Percentiles rank a stretch among this genome's conserved stretches.
phyloP scores from a whole-genome alignment of 92 coral and sea anemone species.

The Pocillopora grandis region DNA sequence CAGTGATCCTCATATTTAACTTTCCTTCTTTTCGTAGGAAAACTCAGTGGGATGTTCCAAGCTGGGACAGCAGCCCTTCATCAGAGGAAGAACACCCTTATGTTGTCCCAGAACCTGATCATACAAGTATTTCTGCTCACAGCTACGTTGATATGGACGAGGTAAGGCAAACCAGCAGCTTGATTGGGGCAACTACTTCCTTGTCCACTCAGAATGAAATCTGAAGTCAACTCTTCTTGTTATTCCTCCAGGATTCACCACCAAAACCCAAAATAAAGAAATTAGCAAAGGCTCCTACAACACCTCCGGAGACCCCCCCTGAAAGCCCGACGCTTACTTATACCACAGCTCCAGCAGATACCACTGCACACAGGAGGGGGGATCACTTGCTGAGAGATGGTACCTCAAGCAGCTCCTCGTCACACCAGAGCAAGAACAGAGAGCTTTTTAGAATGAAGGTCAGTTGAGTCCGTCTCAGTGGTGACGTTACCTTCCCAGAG shows the following conservation, averaged over 20 bases:
- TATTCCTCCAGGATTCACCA: slow-evolving; percentile 36
- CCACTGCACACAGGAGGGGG: slow-evolving; percentile 76
- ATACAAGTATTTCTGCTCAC: neutral
- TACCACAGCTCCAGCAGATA: slow-evolving; percentile 97
- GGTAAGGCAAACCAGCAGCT: slow-evolving; percentile 1
- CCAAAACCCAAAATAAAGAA: slow-evolving; percentile 59
- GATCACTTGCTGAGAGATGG: slow-evolving; percentile 52
- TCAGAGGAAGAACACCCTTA: slow-evolving; percentile 29
- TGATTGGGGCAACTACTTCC: neutral
- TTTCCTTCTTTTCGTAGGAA: slow-evolving; percentile 34
- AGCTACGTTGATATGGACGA: slow-evolving; percentile 14
- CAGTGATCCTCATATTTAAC: no score
- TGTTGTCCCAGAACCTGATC: neutral
- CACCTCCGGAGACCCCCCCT: slow-evolving; percentile 99
- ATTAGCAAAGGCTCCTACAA: slow-evolving; percentile 79
- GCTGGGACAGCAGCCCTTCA: slow-evolving; percentile 60
- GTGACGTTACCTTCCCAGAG: no score
- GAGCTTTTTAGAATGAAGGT: slow-evolving; percentile 96
- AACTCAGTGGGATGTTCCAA: slow-evolving; percentile 98
- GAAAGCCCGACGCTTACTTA: slow-evolving; percentile 85
- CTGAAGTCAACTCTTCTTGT: no score
- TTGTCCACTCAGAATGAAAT: neutral
- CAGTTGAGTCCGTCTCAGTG: no score
- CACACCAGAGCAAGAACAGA: slow-evolving; percentile 69
- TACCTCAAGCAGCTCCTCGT: slow-evolving; percentile 36